phyloP scores from a whole-genome alignment of 2,888 invertebrate genomes.

The Coelinius sp. region DNA sequence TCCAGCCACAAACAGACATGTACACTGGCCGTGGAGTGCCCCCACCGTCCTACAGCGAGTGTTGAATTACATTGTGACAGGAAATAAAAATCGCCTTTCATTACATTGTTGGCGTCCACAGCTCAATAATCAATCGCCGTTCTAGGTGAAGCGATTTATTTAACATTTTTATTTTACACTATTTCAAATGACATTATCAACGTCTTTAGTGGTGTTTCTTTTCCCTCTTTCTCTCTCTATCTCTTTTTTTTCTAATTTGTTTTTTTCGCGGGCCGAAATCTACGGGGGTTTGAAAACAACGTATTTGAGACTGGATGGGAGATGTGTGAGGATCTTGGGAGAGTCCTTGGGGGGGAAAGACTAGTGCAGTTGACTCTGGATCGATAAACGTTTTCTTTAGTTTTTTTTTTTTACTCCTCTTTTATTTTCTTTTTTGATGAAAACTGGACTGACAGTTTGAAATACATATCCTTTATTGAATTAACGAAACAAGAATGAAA shows the following conservation, averaged over 20 bases:
- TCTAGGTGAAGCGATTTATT: conserved; percentile 32
- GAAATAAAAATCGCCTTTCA: conserved; percentile 1
- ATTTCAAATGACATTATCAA: not conserved
- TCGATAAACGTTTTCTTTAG: too few species aligned
- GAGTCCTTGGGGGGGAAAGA: not conserved
- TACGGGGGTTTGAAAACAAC: conserved; percentile 37
- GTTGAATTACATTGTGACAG: conserved; percentile 65
- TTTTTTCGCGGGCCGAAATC: conserved; percentile 49
- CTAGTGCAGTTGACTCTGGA: not conserved
- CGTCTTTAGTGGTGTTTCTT: not conserved
- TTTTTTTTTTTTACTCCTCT: not conserved
- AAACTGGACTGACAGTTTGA: conserved; percentile 1
- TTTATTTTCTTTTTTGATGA: conserved; percentile 4
- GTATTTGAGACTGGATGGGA: conserved; percentile 17
- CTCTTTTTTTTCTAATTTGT: conserved; percentile 7
- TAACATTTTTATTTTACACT: conserved; percentile 15
- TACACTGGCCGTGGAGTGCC: conserved; percentile 74
- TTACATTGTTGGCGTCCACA: not conserved
- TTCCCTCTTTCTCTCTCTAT: too few species aligned
- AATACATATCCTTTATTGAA: conserved; percentile 13
- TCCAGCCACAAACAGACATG: conserved; percentile 79
- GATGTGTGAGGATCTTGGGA: not conserved
- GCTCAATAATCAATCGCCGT: conserved; percentile 31
- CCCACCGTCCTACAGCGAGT: conserved; percentile 77
- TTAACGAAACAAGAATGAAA: not conserved